These are phyloP conservation scores for Caligus rogercresseyi DNA, from an alignment of 1,140 invertebrate genomes.

Conservation along the genomic window DNA sequence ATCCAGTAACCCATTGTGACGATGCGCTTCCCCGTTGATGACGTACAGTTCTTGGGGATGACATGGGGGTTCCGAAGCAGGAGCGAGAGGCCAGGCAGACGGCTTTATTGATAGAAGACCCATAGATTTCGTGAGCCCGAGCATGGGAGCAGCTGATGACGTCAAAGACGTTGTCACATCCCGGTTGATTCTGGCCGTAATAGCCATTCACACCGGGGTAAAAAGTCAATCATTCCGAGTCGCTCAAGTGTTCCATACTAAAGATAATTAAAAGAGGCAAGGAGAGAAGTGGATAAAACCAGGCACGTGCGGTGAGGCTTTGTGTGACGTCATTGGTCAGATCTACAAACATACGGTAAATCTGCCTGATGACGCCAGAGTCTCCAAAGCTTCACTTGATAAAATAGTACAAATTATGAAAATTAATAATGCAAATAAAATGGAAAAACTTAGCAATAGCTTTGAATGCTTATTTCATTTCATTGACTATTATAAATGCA, in stretches of 20 bases:
- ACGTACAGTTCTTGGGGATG: conserved; percentile 3
- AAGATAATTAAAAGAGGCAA: too few relatives aligned
- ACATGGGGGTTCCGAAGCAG: conserved; percentile 5
- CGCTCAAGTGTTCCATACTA: conserved; percentile 17
- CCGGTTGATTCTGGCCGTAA: conserved; percentile 13
- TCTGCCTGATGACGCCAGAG: too few relatives aligned
- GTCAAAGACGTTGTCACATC: conserved; percentile 10
- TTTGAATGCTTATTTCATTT: too few relatives aligned
- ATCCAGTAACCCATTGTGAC: conserved; percentile 8
- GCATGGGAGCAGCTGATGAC: conserved; percentile 11
- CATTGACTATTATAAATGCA: too few relatives aligned
- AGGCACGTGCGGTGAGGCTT: too few relatives aligned
- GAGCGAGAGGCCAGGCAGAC: not conserved
- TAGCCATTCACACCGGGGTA: conserved; percentile 6
- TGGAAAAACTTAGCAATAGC: too few relatives aligned
- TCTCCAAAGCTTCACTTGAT: too few relatives aligned
- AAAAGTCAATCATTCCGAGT: conserved; percentile 8
- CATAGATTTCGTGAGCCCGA: not conserved
- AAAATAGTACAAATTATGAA: too few relatives aligned
- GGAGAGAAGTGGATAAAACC: too few relatives aligned
- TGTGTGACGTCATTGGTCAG: too few relatives aligned
- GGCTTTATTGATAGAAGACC: conserved; percentile 8
- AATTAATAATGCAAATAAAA: too few relatives aligned
- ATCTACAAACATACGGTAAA: too few relatives aligned
- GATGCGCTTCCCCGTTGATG: not conserved